Percentiles rank a stretch among this genome's conserved stretches.
These are phyloP conservation scores for Coturnix japonica DNA, from an alignment of 2,113 vertebrate genomes.

Conservation along the genomic window DNA sequence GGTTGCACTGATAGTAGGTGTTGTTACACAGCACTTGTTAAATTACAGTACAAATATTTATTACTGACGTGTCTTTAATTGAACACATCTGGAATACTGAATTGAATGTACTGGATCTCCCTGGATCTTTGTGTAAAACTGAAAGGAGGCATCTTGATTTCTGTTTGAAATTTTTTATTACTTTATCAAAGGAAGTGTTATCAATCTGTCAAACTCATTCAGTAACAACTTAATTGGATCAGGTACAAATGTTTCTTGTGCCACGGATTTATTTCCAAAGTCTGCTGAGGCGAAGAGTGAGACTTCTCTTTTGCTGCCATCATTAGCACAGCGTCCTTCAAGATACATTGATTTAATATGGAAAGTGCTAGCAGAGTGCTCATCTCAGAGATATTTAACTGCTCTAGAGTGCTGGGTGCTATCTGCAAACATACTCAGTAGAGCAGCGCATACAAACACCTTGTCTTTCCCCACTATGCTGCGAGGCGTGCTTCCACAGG, in stretches of 20 bases:
- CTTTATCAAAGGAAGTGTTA: slow-evolving; percentile 2
- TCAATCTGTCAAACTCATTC: slow-evolving; percentile 34
- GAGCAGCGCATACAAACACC: background rate
- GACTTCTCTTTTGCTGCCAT: background rate
- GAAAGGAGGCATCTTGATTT: slow-evolving; percentile 5
- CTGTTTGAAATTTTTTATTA: slow-evolving; percentile 30
- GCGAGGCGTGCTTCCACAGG: background rate
- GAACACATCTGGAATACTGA: background rate
- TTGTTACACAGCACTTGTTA: background rate
- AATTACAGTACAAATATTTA: no score
- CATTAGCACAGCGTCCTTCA: background rate
- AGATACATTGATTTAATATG: slow-evolving; percentile 27
- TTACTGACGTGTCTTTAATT: background rate
- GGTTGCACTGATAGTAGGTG: background rate
- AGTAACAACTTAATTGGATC: slow-evolving; percentile 2
- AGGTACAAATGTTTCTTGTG: background rate
- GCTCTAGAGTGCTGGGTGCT: background rate
- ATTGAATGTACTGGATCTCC: background rate
- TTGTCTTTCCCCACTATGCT: background rate
- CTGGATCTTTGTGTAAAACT: background rate
- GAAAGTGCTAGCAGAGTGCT: slow-evolving; percentile 4
- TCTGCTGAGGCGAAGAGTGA: background rate
- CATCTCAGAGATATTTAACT: slow-evolving; percentile 1
- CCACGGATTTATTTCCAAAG: background rate
- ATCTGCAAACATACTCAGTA: background rate